Conservation (phyloP, 2,113 vertebrate species). For the Telmatochromis brachygnathus region DNA sequence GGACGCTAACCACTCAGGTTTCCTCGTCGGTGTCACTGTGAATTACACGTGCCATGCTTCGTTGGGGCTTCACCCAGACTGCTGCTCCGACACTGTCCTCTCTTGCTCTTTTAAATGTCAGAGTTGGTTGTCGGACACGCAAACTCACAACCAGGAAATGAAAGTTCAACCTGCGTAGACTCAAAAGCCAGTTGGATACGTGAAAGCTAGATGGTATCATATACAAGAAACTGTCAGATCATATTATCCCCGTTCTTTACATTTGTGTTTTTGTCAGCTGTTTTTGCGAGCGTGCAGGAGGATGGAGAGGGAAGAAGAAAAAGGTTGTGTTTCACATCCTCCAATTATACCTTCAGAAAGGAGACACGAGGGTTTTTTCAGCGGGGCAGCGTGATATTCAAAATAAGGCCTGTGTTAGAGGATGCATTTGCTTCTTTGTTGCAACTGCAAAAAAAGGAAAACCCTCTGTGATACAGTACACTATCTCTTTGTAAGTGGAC, state of each 20-base stretch:
- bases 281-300: conserved; percentile 3
- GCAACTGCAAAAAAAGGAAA: background rate
- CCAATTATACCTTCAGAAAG: conserved; percentile 19
- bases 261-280: conserved; percentile 29
- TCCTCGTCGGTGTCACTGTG: conserved; percentile 57
- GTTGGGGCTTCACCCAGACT: conserved; percentile 38
- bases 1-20: conserved; percentile 44
- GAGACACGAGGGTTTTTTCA: background rate
- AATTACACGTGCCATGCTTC: conserved; percentile 54
- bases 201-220: conserved; percentile 60
- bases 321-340: conserved; percentile 23
- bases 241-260: conserved; percentile 33
- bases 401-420: conserved; percentile 13
- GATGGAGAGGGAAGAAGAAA: background rate
- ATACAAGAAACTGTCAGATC: conserved; percentile 53
- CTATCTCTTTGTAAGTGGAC: background rate
- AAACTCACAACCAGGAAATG: conserved; percentile 56
- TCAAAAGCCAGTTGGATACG: conserved; percentile 45
- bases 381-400: background rate
- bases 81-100: conserved; percentile 45
- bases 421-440: background rate
- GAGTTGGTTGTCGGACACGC: conserved; percentile 35
- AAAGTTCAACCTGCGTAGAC: conserved; percentile 66
- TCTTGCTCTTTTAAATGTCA: conserved; percentile 54
- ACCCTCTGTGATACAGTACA: background rate